Base-by-base conservation (phyloP, 2,888 invertebrate species). In the Ramazzottius varieornatus region DNA sequence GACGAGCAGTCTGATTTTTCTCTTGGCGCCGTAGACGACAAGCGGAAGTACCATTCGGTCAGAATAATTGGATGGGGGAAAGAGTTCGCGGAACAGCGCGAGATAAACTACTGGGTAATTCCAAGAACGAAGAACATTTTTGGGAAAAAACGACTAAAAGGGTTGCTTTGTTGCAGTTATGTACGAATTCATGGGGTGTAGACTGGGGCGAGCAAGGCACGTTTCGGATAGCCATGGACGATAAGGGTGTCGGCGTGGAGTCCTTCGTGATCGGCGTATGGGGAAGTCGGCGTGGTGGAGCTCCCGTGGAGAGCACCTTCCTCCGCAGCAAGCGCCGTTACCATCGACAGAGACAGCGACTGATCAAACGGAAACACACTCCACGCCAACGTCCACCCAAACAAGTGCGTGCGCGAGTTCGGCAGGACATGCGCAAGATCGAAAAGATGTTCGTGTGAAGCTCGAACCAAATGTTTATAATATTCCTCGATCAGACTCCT, bases 11-110 rank as follows among this genome's bases (percentile, higher is more conserved):
- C 20, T 66, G 69, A 24, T 69, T 71, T 16, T 69, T 70, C 33
- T 8, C 8, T 32, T 4, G 32, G 20, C n/a, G 40, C 33, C 66
- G 24, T 66, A 69, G 40, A 70, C 71, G 20, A 29, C 29, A 13
- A 8, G 54, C 20, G 8, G 29, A 29, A 16, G 16, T 86, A 86
- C 71, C 93, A 93, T 77, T 90, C 92, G 33, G 90, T 94, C 16
- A 82, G 89, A 72, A 83, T 94, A 68, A 77, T 93, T 1, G 93
- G 94, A 32, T 92, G 91, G 91, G 91, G 91, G 4, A 86, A 86
- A 73, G 85, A 86, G 70, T 76, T 76, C 63, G 68, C 71, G 2
- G 70, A 72, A 32, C 82, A 83, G 29, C 72, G 75, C 32, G 78
- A 80, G 1, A 78, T 82, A 54, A 88, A 86, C 75, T 91, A 85